These are phyloP conservation scores for Apus apus DNA, from an alignment of 2,113 vertebrate genomes.

Conservation along the genomic window DNA sequence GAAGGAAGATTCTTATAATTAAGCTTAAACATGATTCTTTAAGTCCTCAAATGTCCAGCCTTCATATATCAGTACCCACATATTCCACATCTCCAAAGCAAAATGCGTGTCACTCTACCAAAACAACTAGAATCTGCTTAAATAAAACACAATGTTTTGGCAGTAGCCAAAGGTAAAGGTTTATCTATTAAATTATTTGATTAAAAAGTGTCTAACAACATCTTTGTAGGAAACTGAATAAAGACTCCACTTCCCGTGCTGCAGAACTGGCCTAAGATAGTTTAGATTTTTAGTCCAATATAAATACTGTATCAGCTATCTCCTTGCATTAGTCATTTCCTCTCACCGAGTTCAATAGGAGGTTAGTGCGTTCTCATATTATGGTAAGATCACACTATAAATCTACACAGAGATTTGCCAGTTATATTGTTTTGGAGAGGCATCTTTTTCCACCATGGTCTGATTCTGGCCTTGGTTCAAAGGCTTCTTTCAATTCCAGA, in stretches of 20 bases:
- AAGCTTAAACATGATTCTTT: not conserved
- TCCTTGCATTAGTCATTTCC: constrained; percentile 83
- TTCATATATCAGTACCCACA: not conserved
- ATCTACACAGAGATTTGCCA: constrained; percentile 52
- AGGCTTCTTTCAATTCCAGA: constrained; percentile 60
- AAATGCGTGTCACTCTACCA: not conserved
- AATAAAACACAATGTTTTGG: constrained; percentile 15
- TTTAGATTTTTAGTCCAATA: constrained; percentile 75
- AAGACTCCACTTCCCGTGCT: constrained; percentile 78
- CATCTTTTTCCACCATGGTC: constrained; percentile 67
- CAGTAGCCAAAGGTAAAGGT: constrained; percentile 34
- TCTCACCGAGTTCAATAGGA: constrained; percentile 76
- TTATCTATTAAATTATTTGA: constrained; percentile 33
- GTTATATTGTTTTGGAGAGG: constrained; percentile 40
- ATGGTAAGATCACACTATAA: constrained; percentile 49
- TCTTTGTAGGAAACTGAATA: constrained; percentile 75
- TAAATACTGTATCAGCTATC: constrained; percentile 80
- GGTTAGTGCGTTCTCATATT: constrained; percentile 83
- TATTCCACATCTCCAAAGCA: not conserved
- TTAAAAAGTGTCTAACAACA: constrained; percentile 69
- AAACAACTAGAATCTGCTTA: constrained; percentile 11
- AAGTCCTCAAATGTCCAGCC: not conserved
- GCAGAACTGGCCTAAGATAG: constrained; percentile 55
- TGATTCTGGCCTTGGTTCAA: constrained; percentile 65
- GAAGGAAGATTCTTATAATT: not conserved